These are phyloP conservation scores for Aphidoletes aphidimyza DNA, from an alignment of 2,888 invertebrate genomes.

Conservation along the genomic window DNA sequence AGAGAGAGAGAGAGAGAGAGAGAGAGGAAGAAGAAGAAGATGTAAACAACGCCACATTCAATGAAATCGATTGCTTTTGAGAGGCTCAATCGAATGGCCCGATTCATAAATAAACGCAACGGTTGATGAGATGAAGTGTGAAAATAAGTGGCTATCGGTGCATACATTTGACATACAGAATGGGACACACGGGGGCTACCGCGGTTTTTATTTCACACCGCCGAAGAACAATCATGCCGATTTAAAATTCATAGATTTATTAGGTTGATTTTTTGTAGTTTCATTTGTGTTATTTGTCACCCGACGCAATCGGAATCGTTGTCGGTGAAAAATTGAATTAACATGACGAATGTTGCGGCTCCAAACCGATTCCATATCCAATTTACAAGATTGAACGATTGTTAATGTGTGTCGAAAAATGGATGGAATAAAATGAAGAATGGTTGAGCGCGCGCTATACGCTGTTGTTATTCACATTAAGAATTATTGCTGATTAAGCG, in stretches of 20 bases:
- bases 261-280: background rate
- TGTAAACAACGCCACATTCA: background rate
- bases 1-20: no score
- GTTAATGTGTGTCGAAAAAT: background rate
- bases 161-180: background rate
- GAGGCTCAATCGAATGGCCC: background rate
- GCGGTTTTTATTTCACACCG: background rate
- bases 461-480: background rate
- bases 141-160: conserved; percentile 17
- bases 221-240: conserved; percentile 17
- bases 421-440: no score
- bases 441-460: background rate
- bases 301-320: background rate
- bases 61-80: background rate
- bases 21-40: no score
- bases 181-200: background rate
- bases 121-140: conserved; percentile 4
- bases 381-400: background rate
- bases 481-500: conserved; percentile 18
- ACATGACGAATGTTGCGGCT: background rate
- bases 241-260: conserved; percentile 50
- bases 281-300: background rate
- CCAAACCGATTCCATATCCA: background rate
- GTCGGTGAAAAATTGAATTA: conserved; percentile 30
- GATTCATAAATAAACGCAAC: background rate